Base-by-base conservation (phyloP, 1,140 invertebrate species). In the Listronotus oregonensis region DNA sequence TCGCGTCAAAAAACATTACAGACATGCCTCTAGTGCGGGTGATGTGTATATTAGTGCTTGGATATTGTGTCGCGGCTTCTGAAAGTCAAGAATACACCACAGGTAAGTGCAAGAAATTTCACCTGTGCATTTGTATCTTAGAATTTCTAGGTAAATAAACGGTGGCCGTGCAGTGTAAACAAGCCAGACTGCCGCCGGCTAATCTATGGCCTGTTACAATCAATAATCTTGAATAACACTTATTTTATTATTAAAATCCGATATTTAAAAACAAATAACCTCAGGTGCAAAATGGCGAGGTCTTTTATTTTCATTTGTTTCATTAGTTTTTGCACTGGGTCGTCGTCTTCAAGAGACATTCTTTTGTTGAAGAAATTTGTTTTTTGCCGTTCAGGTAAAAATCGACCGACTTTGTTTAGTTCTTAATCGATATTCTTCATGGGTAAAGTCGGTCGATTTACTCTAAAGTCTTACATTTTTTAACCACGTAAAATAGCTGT, bases 11-110 rank as follows among this genome's bases (percentile, higher is more conserved):
- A 57, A 57, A 57, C 32, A 15, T 52, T 27, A 39, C 46, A 58
- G 56, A 52, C 64, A 66, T 66, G 64, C 31, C 46, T 44, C 21
- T 66, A 37, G 64, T 32, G 64, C 64, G 56, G 64, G 56, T 59
- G 56, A 18, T 66, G 52, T 66, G 64, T 44, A n/a, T 66, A 14
- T 42, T 66, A 43, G 55, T 66, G 55, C 32, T 66, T 40, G 64
- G 64, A 66, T 66, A 66, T 42, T 66, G 56, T 52, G 64, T 59
- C 37, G 49, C 55, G 21, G 55, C 64, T 21, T 32, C 21, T n/a
- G 34, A 66, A 6, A 66, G 56, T 39, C 46, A 66, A 66, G 55
- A 66, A 59, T 66, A 42, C 43, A 66, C 31, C 64, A 56, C 43
- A 66, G 64, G 64, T 66, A 65, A 55, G 61, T 49, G 10, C 9